Evolutionary conservation across 2,113 vertebrate genomes (phyloP).

Genomic region (Paratilapia polleni): DNA sequence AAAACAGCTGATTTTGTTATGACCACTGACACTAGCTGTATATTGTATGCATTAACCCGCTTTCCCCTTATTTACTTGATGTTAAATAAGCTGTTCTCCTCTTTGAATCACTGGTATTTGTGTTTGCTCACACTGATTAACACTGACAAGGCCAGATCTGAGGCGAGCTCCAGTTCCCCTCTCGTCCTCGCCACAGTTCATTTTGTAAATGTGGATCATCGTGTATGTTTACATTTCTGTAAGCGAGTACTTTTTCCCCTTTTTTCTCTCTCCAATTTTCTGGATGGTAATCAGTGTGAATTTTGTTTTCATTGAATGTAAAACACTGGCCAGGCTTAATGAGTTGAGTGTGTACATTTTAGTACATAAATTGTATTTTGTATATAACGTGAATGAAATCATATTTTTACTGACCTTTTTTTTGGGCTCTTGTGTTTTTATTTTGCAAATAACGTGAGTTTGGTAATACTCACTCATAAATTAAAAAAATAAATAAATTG

Average conservation of each 20-base stretch:
- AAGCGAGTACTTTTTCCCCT: slow-evolving; percentile 65
- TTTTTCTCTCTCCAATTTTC: slow-evolving; percentile 74
- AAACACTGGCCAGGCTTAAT: slow-evolving; percentile 76
- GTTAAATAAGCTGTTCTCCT: slow-evolving; percentile 71
- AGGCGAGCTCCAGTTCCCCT: neutral
- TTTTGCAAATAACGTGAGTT: neutral
- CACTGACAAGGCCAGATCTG: slow-evolving; percentile 25
- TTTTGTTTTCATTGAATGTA: slow-evolving; percentile 78
- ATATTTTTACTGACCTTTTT: slow-evolving; percentile 81
- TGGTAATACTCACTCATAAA: neutral
- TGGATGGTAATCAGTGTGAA: slow-evolving; percentile 77
- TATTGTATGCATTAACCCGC: slow-evolving; percentile 21
- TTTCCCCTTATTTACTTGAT: slow-evolving; percentile 38
- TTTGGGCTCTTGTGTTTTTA: slow-evolving; percentile 13
- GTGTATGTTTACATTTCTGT: slow-evolving; percentile 72
- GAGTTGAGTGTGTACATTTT: slow-evolving; percentile 84
- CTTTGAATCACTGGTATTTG: slow-evolving; percentile 59
- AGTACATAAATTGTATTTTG: slow-evolving; percentile 88
- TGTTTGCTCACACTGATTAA: slow-evolving; percentile 56
- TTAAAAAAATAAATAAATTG: neutral
- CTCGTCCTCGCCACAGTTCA: slow-evolving; percentile 2
- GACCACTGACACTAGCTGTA: slow-evolving; percentile 42
- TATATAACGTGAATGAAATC: slow-evolving; percentile 84
- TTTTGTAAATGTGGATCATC: slow-evolving; percentile 56
- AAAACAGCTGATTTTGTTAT: slow-evolving; percentile 18